A percentile compares a stretch with the other conserved stretches of the same genome.
Conservation (phyloP, 2,113 vertebrate genomes). For the Pterocles orientalis region DNA sequence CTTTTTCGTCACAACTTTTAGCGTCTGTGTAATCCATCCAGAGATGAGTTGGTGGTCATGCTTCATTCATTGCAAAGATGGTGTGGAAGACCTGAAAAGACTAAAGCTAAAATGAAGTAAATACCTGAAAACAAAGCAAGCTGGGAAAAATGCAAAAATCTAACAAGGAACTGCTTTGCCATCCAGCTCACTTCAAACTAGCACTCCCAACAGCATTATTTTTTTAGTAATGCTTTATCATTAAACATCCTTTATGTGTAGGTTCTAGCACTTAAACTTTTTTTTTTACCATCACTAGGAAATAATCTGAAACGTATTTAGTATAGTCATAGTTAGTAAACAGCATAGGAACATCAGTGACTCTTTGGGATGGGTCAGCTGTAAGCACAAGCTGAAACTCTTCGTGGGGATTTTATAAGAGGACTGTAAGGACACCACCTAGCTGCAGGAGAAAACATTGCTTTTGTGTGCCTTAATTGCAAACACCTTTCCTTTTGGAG, state of each 20-base stretch:
- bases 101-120: conserved; percentile 64
- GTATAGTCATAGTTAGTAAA: not conserved
- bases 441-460: not conserved
- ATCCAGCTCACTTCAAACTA: not conserved
- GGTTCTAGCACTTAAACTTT: not conserved
- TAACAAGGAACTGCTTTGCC: conserved; percentile 7
- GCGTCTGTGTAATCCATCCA: not conserved
- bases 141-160: conserved; percentile 47
- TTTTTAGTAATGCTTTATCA: not conserved
- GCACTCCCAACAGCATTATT: not conserved
- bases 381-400: not conserved
- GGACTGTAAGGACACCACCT: not conserved
- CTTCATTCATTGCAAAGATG: conserved; percentile 55
- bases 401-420: not conserved
- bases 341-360: not conserved
- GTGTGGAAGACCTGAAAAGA: conserved; percentile 38
- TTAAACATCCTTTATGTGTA: not conserved
- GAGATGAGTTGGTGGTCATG: not conserved
- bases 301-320: not conserved
- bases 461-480: not conserved
- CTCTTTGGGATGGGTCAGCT: not conserved
- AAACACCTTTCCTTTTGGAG: not conserved
- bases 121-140: conserved; percentile 66
- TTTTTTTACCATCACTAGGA: not conserved
- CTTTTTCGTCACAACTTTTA: not conserved